Percentiles rank a stretch among this genome's conserved stretches.
phyloP scores from a whole-genome alignment of 2,113 vertebrate genomes.

The Sylvilagus bachmani region DNA sequence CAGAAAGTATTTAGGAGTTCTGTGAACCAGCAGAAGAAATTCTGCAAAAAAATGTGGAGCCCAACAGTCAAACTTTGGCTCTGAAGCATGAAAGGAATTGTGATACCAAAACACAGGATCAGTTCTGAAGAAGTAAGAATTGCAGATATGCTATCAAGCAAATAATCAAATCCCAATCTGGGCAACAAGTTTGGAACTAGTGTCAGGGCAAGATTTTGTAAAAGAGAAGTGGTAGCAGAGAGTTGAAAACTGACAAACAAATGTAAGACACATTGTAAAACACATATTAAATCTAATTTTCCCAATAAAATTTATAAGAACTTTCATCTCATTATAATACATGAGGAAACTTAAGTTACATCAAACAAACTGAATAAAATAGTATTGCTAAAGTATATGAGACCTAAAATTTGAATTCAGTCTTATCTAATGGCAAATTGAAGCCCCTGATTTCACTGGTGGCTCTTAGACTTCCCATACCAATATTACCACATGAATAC shows the following conservation, averaged over 20 bases:
- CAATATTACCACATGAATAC: not conserved
- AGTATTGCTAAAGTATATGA: not conserved
- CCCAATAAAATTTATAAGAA: not conserved
- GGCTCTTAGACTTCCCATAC: not conserved
- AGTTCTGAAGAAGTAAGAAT: not conserved
- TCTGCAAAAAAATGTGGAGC: not conserved
- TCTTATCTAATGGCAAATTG: not conserved
- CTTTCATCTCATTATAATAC: not conserved
- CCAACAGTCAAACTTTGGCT: not conserved
- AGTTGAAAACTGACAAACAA: not conserved
- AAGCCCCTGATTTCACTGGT: not conserved
- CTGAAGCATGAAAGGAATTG: not conserved
- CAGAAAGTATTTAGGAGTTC: not conserved
- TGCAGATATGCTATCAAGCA: not conserved
- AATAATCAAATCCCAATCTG: not conserved
- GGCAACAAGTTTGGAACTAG: not conserved
- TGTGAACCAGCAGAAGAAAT: not conserved
- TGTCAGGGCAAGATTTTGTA: not conserved
- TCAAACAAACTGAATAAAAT: not conserved
- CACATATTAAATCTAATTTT: constrained; percentile 31
- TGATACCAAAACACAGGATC: not conserved
- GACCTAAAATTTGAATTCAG: not conserved
- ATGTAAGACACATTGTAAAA: not conserved
- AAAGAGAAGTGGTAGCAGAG: not conserved
- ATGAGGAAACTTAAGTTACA: not conserved